Conservation (phyloP, 2,113 vertebrate genomes). For the Tupaia tana region DNA sequence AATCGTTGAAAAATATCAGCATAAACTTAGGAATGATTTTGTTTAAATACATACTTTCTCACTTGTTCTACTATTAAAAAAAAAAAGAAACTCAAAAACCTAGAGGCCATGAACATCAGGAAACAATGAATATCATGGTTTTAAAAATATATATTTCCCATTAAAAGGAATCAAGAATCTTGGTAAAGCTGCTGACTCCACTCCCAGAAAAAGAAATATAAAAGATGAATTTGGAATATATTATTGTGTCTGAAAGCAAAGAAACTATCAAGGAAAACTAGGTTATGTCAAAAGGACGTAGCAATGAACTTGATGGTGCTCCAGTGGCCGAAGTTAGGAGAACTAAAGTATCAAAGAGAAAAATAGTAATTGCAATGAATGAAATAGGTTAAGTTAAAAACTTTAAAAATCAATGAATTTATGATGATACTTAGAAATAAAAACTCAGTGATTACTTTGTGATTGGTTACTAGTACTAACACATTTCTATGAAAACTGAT, state of each 20-base stretch:
- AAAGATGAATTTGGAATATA: slow-evolving; percentile 20
- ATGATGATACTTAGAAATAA: not conserved
- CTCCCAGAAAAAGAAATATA: not conserved
- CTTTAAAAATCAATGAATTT: slow-evolving; percentile 2
- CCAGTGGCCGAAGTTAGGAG: not conserved
- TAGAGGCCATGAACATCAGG: slow-evolving; percentile 23
- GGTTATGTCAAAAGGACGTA: not conserved
- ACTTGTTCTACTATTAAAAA: slow-evolving; percentile 49
- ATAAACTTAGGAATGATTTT: slow-evolving; percentile 47
- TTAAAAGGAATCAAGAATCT: slow-evolving; percentile 39
- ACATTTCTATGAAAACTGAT: not conserved
- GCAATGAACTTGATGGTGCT: not conserved
- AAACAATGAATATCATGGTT: slow-evolving; percentile 29
- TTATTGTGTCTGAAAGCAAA: not conserved
- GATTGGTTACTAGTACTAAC: not conserved
- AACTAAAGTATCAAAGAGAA: not conserved
- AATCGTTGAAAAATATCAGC: slow-evolving; percentile 49
- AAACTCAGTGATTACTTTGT: not conserved
- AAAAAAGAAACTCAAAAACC: not conserved
- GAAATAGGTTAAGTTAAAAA: not conserved
- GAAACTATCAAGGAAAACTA: not conserved
- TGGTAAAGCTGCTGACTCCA: slow-evolving; percentile 62
- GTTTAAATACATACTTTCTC: slow-evolving; percentile 39
- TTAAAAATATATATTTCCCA: slow-evolving; percentile 45
- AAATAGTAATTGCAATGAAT: not conserved